Conservation (phyloP, 2,113 vertebrate species). For the Macaca fascicularis region DNA sequence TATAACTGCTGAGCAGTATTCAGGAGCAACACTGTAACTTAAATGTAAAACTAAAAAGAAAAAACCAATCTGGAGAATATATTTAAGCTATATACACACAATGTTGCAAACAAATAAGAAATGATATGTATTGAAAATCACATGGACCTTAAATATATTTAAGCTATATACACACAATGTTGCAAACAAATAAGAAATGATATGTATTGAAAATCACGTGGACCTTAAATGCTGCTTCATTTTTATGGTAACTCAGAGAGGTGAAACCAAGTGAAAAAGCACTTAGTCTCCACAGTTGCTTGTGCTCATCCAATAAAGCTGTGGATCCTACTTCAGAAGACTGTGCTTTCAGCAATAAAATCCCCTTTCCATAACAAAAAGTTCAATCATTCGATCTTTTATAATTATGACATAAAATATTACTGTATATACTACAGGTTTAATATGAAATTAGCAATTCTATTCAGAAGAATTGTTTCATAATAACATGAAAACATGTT, state of each 20-base stretch:
- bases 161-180: no score
- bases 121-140: no score
- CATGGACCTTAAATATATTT: no score
- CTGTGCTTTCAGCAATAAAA: no score
- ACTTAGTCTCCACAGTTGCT: neutral
- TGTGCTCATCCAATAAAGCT: neutral
- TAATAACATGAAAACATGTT: neutral
- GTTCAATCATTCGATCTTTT: neutral
- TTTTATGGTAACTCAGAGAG: neutral
- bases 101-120: no score
- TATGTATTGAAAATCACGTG: neutral
- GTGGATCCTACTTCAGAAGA: no score
- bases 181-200: neutral
- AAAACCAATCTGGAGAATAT: neutral
- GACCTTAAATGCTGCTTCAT: neutral
- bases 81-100: neutral
- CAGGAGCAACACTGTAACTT: neutral
- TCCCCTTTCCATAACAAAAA: neutral
- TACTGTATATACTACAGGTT: neutral
- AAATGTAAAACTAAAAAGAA: neutral
- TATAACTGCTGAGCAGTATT: neutral
- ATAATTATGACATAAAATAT: neutral
- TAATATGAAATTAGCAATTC: neutral
- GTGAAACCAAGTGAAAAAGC: neutral
- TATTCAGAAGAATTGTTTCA: neutral